A percentile compares a stretch with the other conserved stretches of the same genome.
These are phyloP conservation scores for Hylaea fasciaria DNA, from an alignment of 2,888 invertebrate species.

Conservation along the genomic window DNA sequence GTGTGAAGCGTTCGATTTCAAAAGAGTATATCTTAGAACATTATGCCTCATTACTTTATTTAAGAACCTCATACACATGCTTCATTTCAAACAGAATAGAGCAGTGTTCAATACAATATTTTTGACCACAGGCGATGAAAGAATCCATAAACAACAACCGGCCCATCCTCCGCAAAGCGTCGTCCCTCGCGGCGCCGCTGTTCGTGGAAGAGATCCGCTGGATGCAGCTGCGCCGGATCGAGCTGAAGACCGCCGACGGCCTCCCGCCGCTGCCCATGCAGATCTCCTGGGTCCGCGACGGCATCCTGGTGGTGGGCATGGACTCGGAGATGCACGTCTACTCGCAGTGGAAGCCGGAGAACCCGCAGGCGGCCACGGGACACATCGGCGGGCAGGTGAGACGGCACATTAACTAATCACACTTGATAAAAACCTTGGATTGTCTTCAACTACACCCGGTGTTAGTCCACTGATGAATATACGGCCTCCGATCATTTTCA, in stretches of 20 bases:
- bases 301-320: conserved; percentile 99
- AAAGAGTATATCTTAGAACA: no score
- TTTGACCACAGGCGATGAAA: conserved; percentile 88
- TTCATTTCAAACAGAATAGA: not conserved
- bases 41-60: no score
- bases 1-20: no score
- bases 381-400: conserved; percentile 62
- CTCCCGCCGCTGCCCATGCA: conserved; percentile 99
- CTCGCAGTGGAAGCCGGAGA: conserved; percentile 97
- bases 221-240: conserved; percentile 97
- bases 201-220: conserved; percentile 97
- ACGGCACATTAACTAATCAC: not conserved
- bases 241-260: conserved; percentile 96
- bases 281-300: conserved; percentile 99
- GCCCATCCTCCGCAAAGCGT: conserved; percentile 94
- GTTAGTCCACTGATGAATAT: no score
- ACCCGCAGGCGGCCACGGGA: conserved; percentile 63
- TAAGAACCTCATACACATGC: not conserved
- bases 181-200: conserved; percentile 94
- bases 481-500: no score
- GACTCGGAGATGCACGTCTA: conserved; percentile 99
- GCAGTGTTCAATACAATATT: not conserved
- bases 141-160: conserved; percentile 93
- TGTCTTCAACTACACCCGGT: not conserved
- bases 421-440: not conserved